phyloP scores from a whole-genome alignment of 2,888 invertebrate genomes.

The Hymenopus coronatus region DNA sequence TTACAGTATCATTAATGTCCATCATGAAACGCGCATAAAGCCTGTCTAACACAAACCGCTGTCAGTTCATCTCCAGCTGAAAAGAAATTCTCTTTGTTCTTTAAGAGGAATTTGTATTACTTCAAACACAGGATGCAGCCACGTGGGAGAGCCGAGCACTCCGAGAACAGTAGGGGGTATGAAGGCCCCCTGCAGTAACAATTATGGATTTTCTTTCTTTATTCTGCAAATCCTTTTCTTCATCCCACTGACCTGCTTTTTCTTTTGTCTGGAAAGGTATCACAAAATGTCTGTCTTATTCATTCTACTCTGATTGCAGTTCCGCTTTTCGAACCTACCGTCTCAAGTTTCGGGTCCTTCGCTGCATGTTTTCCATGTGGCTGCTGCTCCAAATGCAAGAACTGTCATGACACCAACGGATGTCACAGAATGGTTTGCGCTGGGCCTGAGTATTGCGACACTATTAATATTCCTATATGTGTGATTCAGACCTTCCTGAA shows the following conservation, averaged over 20 bases:
- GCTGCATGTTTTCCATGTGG: not conserved
- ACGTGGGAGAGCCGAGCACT: not conserved
- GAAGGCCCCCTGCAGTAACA: slow-evolving; percentile 1
- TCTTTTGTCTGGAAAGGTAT: not conserved
- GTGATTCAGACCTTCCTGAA: too few relatives aligned
- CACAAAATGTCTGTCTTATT: not conserved
- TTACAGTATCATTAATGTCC: not conserved
- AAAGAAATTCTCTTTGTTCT: slow-evolving; percentile 4
- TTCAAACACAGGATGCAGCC: not conserved
- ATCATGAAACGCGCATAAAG: not conserved
- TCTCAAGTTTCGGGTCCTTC: not conserved
- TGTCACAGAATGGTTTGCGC: too few relatives aligned
- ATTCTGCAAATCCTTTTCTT: not conserved
- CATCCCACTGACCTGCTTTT: not conserved
- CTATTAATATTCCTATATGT: too few relatives aligned
- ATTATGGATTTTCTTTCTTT: slow-evolving; percentile 13
- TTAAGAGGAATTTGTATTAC: not conserved
- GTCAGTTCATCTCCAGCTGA: not conserved
- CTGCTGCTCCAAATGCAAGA: not conserved
- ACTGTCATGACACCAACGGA: not conserved
- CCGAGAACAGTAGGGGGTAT: not conserved
- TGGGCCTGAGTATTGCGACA: too few relatives aligned
- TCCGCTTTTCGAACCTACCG: not conserved
- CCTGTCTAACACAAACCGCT: not conserved
- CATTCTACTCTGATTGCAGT: not conserved